Percentiles rank a stretch among this genome's conserved stretches.
These are phyloP conservation scores for Rhabdomys pumilio DNA, from an alignment of 2,797 vertebrate species.

Conservation along the genomic window DNA sequence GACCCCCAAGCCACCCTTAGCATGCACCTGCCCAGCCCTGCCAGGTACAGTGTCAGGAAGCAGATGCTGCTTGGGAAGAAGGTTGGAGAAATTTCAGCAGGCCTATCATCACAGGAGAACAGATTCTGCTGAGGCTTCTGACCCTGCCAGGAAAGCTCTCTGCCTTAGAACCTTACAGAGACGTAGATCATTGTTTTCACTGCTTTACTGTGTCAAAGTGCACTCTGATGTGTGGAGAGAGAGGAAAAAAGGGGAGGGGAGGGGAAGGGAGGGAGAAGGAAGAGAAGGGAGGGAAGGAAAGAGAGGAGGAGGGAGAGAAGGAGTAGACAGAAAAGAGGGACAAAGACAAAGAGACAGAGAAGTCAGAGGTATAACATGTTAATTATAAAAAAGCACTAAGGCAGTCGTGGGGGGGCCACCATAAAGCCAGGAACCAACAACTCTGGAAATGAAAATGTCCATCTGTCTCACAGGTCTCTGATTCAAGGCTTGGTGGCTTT, in stretches of 20 bases:
- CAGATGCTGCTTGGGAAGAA: neutral
- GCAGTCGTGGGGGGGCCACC: rapidly evolving
- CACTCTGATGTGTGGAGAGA: neutral
- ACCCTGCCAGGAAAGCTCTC: neutral
- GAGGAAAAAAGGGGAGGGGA: neutral
- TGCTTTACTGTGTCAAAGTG: neutral
- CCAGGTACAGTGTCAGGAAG: neutral
- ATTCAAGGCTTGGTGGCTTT: neutral
- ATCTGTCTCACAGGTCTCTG: neutral
- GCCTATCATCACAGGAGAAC: neutral
- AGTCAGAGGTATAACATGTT: neutral
- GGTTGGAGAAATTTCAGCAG: neutral
- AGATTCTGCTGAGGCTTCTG: slow-evolving; percentile 42
- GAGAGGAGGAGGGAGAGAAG: neutral
- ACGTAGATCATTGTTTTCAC: rapidly evolving
- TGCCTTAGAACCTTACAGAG: slow-evolving; percentile 72
- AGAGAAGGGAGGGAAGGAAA: too few relatives aligned
- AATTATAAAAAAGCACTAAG: neutral
- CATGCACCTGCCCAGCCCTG: neutral
- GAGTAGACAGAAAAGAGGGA: neutral
- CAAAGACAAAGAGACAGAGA: neutral
- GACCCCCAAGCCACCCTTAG: neutral
- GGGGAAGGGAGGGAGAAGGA: neutral
- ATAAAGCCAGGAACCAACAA: neutral
- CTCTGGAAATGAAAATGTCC: rapidly evolving